Base-by-base conservation (phyloP, 1,140 invertebrate genomes). In the Drosophila jambulina region DNA sequence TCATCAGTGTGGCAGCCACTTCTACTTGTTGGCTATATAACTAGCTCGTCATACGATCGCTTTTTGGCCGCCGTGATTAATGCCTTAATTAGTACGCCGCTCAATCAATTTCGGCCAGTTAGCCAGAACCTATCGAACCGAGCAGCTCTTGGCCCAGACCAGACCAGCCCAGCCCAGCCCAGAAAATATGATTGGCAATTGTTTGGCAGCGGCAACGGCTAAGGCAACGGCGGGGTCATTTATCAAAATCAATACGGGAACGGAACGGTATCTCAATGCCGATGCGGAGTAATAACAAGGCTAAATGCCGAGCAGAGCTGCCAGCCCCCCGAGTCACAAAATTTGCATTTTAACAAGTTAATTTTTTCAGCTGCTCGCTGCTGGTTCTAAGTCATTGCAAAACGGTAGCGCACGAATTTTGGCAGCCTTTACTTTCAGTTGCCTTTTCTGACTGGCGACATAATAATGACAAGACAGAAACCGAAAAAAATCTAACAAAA, bases 281-380 rank as follows among this genome's bases (percentile, higher is more conserved):
- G 80, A 77, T 40, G 59, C 78, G 64, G 49, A 76, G 68, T 78
- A 75, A 82, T 71, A 79, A 80, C 76, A 80, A 80, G 67, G 76
- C 70, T 63, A 75, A 61, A 82, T 81, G 51, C 49, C 78, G 65
- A 80, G 51, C 76, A 49, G 74, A 67, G 54, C 70, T 48, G 69
- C 54, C 63, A 78, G 78, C 76, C 76, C 83, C 80, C 58, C 65
- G 60, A 87, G 83, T 59, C 69, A 82, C 53, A 67, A 81, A 88
- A 88, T 88, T 88, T 88, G 84, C 84, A 88, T 90, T 90, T 88
- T 88, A 88, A 88, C 84, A 88, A 88, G 84, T 88, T 88, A 88
- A 88, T 88, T 88, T 84, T 77, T 84, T 75, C 70, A 60, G 64
- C 62, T 85, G 45, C 42, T 32, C 64, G 58, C 42, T 56, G 53